A percentile compares a stretch with the other conserved stretches of the same genome.
These are phyloP conservation scores for Chromoteleia sp. DNA, from an alignment of 2,888 invertebrate species.

Conservation along the genomic window DNA sequence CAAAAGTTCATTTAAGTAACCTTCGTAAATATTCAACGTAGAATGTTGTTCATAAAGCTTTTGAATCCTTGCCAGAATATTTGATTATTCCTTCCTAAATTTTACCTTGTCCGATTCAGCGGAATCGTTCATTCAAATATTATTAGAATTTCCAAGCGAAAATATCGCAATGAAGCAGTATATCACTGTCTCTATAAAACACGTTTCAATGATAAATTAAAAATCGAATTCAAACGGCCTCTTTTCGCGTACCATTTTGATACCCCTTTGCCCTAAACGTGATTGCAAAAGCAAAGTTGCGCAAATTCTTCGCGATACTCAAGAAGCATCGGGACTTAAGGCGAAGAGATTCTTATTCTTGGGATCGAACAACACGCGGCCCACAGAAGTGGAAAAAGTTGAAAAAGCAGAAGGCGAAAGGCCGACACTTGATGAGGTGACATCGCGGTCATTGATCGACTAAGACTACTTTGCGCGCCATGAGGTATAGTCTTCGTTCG, in stretches of 20 bases:
- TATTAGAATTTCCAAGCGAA: conserved; percentile 20
- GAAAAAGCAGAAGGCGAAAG: conserved; percentile 49
- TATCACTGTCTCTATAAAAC: conserved; percentile 3
- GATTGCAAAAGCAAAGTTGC: conserved; percentile 34
- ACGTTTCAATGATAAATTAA: conserved; percentile 33
- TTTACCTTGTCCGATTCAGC: too few species aligned
- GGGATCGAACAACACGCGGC: conserved; percentile 36
- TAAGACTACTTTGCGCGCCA: conserved; percentile 61
- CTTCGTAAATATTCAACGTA: too few species aligned
- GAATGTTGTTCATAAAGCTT: too few species aligned
- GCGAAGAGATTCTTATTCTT: conserved; percentile 45
- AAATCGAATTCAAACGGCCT: conserved; percentile 17
- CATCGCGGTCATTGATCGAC: conserved; percentile 69
- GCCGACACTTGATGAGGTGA: conserved; percentile 60
- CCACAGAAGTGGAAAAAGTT: conserved; percentile 30
- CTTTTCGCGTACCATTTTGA: conserved; percentile 16
- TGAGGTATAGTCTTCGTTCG: conserved; percentile 48
- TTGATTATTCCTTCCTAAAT: too few species aligned
- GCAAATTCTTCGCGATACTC: conserved; percentile 28
- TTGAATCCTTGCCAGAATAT: too few species aligned
- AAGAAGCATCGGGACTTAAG: conserved; percentile 22
- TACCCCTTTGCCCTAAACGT: background rate
- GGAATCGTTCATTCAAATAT: too few species aligned
- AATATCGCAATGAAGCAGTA: conserved; percentile 10
- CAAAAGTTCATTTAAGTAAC: too few species aligned